Evolutionary conservation across 1,140 invertebrate genomes (phyloP), one percentile per base, ranked within the genome.

Genomic region (Littorina saxatilis): DNA sequence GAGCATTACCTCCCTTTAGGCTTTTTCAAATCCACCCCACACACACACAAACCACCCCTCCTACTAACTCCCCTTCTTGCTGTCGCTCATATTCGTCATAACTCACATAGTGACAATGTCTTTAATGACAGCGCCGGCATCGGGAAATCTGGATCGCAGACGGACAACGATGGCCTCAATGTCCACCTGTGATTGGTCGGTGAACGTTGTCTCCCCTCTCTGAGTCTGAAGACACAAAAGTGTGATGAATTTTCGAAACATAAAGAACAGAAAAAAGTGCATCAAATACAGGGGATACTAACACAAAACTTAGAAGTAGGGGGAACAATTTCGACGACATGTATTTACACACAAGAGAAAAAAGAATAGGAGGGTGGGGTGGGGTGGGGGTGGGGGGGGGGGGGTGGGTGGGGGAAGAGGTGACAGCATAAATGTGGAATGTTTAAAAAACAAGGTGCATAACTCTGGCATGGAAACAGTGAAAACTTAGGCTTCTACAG

Each of bases 71-170:
- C n/a, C n/a, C n/a, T n/a, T n/a, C n/a, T n/a, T n/a, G n/a, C n/a
- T n/a, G n/a, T n/a, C n/a, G n/a, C n/a, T n/a, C n/a, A n/a, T n/a
- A n/a, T n/a, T n/a, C n/a, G n/a, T n/a, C n/a, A 47, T 47, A 17
- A 63, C 77, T 77, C 29, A 77, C 74, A 27, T n/a, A 2, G n/a
- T 61, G 9, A 77, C 47, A 13, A 77, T 35, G 47, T 77, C 74
- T 40, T 58, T 55, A 50, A 77, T 77, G 50, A 77, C 47, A 13
- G 50, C 15, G 23, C n/a, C 37, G 15, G 76, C 76, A 3, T 32
- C 52, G 17, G 76, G 76, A 43, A 79, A 79, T 39, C 35, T 15
- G 32, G 58, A 20, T 23, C 20, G 13, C 29, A 66, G 58, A 7
- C 76, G 76, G 13, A 29, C 9, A 4, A 63, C 50, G 37, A n/a